phyloP scores from a whole-genome alignment of 1,140 invertebrate genomes.

The Helicoverpa armigera region DNA sequence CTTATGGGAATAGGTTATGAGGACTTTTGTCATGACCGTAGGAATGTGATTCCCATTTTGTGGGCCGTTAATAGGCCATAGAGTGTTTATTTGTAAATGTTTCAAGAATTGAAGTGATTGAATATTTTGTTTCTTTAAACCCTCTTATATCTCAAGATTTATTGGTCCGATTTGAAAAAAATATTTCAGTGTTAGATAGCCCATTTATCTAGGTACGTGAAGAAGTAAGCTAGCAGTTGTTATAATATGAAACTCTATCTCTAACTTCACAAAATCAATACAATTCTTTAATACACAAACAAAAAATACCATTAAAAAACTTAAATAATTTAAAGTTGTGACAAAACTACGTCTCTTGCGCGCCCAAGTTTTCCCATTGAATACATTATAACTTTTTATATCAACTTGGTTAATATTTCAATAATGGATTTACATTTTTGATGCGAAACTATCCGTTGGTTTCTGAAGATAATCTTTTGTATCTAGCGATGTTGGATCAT shows the following conservation, averaged over 20 bases:
- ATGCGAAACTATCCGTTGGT: constrained; percentile 46
- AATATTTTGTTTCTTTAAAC: too few relatives aligned
- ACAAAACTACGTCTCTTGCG: constrained; percentile 15
- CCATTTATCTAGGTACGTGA: too few relatives aligned
- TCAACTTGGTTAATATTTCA: constrained; percentile 49
- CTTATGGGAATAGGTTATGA: constrained; percentile 36
- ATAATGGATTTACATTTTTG: constrained; percentile 53
- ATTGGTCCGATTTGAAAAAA: too few relatives aligned
- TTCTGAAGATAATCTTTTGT: not conserved
- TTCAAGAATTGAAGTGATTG: not conserved
- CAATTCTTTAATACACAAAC: not conserved
- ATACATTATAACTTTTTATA: constrained; percentile 52
- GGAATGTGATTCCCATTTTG: not conserved
- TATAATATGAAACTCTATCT: not conserved
- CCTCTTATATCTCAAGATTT: too few relatives aligned
- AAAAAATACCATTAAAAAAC: constrained; percentile 10
- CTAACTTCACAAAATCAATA: not conserved
- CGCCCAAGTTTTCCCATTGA: constrained; percentile 44
- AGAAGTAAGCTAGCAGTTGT: too few relatives aligned
- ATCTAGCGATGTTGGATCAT: not conserved
- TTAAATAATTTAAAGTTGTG: constrained; percentile 41
- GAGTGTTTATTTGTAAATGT: not conserved
- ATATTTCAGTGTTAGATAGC: too few relatives aligned
- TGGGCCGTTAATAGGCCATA: too few relatives aligned
- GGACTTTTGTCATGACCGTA: constrained; percentile 1